Evolutionary conservation across 2,888 invertebrate species (phyloP), one percentile per base, ranked within the genome.

Genomic region (Mellilla xanthometata): DNA sequence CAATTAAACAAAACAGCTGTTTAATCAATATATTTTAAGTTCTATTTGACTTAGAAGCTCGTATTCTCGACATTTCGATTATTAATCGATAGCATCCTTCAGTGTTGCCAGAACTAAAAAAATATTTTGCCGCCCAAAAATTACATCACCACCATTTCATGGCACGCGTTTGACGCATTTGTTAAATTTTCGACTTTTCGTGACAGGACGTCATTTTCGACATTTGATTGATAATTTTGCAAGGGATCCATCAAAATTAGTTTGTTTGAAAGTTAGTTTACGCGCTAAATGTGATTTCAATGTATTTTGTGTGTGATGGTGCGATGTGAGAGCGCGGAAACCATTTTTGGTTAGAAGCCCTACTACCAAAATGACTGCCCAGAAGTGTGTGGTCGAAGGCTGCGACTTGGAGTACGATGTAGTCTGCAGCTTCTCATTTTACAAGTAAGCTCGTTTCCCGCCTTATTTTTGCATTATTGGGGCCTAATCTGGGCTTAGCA

Each of bases 121-220:
- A 6, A 28, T 19, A 1, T 44, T 62, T 65, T 64, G 65, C 61
- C 66, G 74, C 71, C 70, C 41, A 52, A 51, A 54, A 50, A 82
- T 88, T 87, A 87, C 88, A 83, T 89, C 88, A 87, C 72, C 86
- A 76, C 81, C 83, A 52, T 51, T 23, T 44, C 47, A 84, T 84
- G 84, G 85, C 84, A 84, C 81, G 83, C 86, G 78, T 81, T 85
- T 82, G 76, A 79, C 70, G 70, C 76, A 75, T 75, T 70, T 70
- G 68, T 78, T 76, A 80, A 81, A 72, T 77, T 81, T 86, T 86
- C 83, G 85, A 85, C 86, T 86, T 88, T 88, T 86, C 84, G 84
- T 89, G 88, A 89, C 88, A 87, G 86, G 81, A 88, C 87, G 88
- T 89, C 88, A 89, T 85, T 89, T 88, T 85, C 84, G 88, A 89